Percentiles rank a stretch among this genome's conserved stretches.
Conservation (phyloP, 2,113 vertebrate genomes). For the Protobothrops mucrosquamatus region DNA sequence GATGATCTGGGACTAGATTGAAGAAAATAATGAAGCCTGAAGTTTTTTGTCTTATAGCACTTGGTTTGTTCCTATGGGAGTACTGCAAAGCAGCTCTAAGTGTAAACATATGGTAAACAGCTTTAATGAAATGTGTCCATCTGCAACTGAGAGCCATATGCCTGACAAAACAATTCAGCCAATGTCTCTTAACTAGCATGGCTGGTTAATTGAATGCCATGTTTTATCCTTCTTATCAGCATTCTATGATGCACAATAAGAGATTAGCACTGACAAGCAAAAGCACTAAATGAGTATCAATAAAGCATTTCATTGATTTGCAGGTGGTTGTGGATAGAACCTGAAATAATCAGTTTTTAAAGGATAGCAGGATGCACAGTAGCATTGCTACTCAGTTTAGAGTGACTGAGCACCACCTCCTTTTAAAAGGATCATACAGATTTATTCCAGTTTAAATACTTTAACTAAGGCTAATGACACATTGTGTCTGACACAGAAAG, state of each 20-base stretch:
- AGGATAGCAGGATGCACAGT: background rate
- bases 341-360: conserved; percentile 36
- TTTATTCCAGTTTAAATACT: background rate
- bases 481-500: background rate
- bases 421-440: conserved; percentile 28
- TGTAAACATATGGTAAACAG: conserved; percentile 36
- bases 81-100: conserved; percentile 9
- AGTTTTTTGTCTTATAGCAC: conserved; percentile 14
- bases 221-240: conserved; percentile 45
- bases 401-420: background rate
- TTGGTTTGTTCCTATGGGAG: conserved; percentile 36
- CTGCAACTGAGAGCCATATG: background rate
- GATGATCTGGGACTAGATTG: background rate
- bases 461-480: too few relatives aligned
- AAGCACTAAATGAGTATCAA: conserved; percentile 47
- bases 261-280: conserved; percentile 46
- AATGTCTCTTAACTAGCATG: conserved; percentile 48
- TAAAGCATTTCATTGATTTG: conserved; percentile 55
- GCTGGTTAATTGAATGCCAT: conserved; percentile 60
- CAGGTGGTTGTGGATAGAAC: conserved; percentile 7
- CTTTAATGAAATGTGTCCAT: conserved; percentile 39
- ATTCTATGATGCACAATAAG: conserved; percentile 46
- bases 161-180: conserved; percentile 41
- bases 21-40: conserved; percentile 18
- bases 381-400: conserved; percentile 26